Conservation (phyloP, 2,888 invertebrate genomes). For the Cerceris rybyensis region DNA sequence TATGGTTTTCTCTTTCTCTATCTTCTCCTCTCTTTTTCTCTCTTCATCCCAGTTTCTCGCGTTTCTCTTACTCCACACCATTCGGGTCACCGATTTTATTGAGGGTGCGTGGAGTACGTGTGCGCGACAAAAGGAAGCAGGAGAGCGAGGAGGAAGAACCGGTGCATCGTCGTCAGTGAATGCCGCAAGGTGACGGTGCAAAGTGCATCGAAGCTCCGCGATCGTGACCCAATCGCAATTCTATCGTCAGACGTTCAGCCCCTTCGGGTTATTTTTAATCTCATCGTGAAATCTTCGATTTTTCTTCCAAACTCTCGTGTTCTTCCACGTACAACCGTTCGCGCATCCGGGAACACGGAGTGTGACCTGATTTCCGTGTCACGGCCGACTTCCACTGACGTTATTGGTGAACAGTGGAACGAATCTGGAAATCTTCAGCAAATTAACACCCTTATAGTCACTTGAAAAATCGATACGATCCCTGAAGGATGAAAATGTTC, state of each 20-base stretch:
- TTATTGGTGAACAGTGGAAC: no score
- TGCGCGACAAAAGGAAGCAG: constrained; percentile 37
- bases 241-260: background rate
- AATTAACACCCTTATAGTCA: no score
- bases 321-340: background rate
- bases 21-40: constrained; percentile 29
- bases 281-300: background rate
- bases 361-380: constrained; percentile 49
- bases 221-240: constrained; percentile 2
- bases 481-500: no score
- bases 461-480: no score
- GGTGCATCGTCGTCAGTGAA: constrained; percentile 49
- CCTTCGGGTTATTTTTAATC: background rate
- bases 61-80: constrained; percentile 17
- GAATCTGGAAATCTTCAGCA: no score
- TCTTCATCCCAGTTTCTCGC: background rate
- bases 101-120: constrained; percentile 35
- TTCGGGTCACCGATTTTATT: constrained; percentile 51
- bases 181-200: constrained; percentile 53
- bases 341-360: constrained; percentile 11
- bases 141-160: constrained; percentile 35
- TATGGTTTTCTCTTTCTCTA: constrained; percentile 4
- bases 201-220: constrained; percentile 40
- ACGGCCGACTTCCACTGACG: background rate
- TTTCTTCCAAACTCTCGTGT: background rate